These are phyloP conservation scores for Anthopleura xanthogrammica DNA, from an alignment of 92 coral and sea anemone species.

Conservation along the genomic window DNA sequence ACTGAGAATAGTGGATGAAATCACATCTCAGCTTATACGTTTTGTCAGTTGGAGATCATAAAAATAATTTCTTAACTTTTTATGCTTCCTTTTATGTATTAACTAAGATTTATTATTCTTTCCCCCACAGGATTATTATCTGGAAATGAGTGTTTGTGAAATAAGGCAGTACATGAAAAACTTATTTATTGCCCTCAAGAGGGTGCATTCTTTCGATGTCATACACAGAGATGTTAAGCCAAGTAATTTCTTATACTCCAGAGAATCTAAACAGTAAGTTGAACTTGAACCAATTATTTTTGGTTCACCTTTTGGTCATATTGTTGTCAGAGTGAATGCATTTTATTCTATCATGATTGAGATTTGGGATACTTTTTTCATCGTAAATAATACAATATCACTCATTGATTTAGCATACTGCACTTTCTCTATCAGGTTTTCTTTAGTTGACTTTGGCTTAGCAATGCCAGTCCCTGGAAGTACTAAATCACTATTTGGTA, in stretches of 20 bases:
- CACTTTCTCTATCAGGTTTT: conserved; percentile 45
- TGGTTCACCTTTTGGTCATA: no score
- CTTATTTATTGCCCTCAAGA: conserved; percentile 84
- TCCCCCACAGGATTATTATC: conserved; percentile 71
- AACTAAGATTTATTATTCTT: neutral
- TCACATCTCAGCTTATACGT: no score
- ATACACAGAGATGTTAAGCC: conserved; percentile 97
- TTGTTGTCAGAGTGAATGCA: no score
- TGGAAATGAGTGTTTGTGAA: conserved; percentile 85
- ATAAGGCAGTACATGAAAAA: conserved; percentile 91
- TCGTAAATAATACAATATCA: no score
- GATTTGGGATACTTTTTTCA: no score
- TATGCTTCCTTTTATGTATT: no score
- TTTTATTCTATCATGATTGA: no score
- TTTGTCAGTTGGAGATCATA: no score
- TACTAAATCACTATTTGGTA: conserved; percentile 63
- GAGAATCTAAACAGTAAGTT: conserved; percentile 69
- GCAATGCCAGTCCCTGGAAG: conserved; percentile 97
- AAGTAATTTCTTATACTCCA: conserved; percentile 90
- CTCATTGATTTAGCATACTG: no score
- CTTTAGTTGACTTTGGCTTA: conserved; percentile 94
- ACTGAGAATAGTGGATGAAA: no score
- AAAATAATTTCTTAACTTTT: no score
- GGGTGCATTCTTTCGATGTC: conserved; percentile 84
- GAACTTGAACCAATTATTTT: no score